Percentiles rank a stretch among this genome's conserved stretches.
These are phyloP conservation scores for Drusus annulatus DNA, from an alignment of 1,140 invertebrate species.

Conservation along the genomic window DNA sequence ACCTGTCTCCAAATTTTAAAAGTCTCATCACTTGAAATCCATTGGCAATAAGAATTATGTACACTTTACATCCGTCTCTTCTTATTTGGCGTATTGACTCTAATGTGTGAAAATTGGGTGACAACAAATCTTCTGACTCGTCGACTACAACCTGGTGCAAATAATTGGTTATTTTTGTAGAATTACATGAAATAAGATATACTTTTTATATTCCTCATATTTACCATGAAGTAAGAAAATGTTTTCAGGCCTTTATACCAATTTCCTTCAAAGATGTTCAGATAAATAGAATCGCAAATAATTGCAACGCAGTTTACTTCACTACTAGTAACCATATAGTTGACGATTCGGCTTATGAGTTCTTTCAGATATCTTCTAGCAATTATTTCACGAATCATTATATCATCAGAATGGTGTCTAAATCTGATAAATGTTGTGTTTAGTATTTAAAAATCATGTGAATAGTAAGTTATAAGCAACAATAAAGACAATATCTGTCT, in stretches of 20 bases:
- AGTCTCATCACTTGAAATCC: constrained; percentile 77
- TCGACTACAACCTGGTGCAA: constrained; percentile 72
- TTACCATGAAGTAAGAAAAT: constrained; percentile 72
- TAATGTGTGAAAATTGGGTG: constrained; percentile 73
- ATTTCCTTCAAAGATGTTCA: constrained; percentile 67
- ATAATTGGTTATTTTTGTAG: constrained; percentile 46
- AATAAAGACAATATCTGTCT: too few relatives aligned
- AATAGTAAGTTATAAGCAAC: too few relatives aligned
- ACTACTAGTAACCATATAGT: constrained; percentile 57
- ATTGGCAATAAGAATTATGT: constrained; percentile 82
- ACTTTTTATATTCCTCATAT: neutral
- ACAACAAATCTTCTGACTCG: constrained; percentile 77
- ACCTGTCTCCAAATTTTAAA: constrained; percentile 80
- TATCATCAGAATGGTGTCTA: too few relatives aligned
- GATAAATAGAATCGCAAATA: constrained; percentile 70
- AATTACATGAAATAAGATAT: neutral
- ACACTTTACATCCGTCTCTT: constrained; percentile 78
- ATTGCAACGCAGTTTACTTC: constrained; percentile 69
- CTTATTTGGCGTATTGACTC: constrained; percentile 73
- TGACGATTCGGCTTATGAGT: constrained; percentile 62
- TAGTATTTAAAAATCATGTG: too few relatives aligned
- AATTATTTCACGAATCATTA: constrained; percentile 10
- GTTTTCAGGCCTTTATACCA: constrained; percentile 65
- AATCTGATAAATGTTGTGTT: too few relatives aligned
- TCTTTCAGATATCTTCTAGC: constrained; percentile 61